Base-by-base conservation (phyloP, 2,797 vertebrate genomes). In the Austrolebias charrua region DNA sequence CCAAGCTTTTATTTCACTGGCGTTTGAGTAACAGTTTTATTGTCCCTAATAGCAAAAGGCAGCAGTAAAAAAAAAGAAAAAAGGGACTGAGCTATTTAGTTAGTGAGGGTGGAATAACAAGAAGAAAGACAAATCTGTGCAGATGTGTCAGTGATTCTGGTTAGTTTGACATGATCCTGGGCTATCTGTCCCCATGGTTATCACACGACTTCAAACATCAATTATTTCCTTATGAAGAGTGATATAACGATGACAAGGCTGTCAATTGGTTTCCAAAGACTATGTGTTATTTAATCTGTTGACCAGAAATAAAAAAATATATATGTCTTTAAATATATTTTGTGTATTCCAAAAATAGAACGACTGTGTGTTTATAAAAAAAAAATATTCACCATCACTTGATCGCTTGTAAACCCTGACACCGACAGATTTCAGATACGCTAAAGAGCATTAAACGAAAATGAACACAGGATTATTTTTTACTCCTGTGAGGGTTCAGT, bases 51-150 rank as follows among this genome's bases (percentile, higher is more conserved):
- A 76, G 63, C 47, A 67, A 46, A 55, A 31, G 69, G 71, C 80
- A 80, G 78, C 63, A 18, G 19, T 43, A 52, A n/a, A 47, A 3
- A 24, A 35, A 58, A 58, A 19, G n/a, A 56, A 63, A 66, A 76
- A 66, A 66, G 60, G 47, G 60, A 66, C 67, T 60, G 52, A 43
- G 60, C 24, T 60, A 51, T 72, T 79, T 71, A 63, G 54, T 79
- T 71, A 63, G 54, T 71, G 54, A 81, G 76, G 61, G 61, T 72
- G 66, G 75, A 75, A 76, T 45, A 57, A 65, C 46, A 52, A 57
- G 48, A 52, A n/a, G 45, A 53, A 68, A 73, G 71, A 83, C 81
- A 33, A 2, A 71, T 69, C 81, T 86, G 76, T 89, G 76, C 68
- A 63, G 61, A 40, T 56, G 40, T 54, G 59, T 66, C 53, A 63